Percentiles rank a stretch among this genome's conserved stretches.
Conservation (phyloP, 2,888 invertebrate genomes). For the Psylliodes chrysocephalus region DNA sequence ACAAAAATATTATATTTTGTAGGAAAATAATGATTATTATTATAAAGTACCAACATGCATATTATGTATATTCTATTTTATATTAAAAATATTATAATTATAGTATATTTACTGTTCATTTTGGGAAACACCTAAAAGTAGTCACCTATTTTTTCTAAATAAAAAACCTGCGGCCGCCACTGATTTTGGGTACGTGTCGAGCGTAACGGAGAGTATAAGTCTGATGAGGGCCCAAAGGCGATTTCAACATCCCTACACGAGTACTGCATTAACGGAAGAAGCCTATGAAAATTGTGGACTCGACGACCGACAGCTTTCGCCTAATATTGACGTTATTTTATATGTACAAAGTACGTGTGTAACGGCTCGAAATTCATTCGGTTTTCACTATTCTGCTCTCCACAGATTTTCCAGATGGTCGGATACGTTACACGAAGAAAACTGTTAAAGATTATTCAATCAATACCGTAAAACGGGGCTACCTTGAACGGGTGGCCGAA, state of each 20-base stretch:
- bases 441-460: too few species aligned
- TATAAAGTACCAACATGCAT: too few species aligned
- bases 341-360: conserved; percentile 48
- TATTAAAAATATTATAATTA: too few species aligned
- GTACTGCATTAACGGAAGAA: conserved; percentile 64
- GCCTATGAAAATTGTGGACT: conserved; percentile 55
- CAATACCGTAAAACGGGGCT: too few species aligned
- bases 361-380: conserved; percentile 43
- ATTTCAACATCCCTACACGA: conserved; percentile 64
- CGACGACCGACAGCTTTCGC: conserved; percentile 35
- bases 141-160: too few species aligned
- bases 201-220: conserved; percentile 56
- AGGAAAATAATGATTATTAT: too few species aligned
- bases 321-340: conserved; percentile 45
- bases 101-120: too few species aligned
- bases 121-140: too few species aligned
- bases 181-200: conserved; percentile 55
- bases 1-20: too few species aligned
- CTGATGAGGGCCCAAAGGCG: conserved; percentile 62
- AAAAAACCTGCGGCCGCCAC: neutral
- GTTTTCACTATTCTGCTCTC: conserved; percentile 22
- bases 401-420: neutral
- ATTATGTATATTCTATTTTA: too few species aligned
- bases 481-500: too few species aligned
- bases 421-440: conserved; percentile 1